phyloP scores from a whole-genome alignment of 2,888 invertebrate genomes.

The Eristalis pertinax region DNA sequence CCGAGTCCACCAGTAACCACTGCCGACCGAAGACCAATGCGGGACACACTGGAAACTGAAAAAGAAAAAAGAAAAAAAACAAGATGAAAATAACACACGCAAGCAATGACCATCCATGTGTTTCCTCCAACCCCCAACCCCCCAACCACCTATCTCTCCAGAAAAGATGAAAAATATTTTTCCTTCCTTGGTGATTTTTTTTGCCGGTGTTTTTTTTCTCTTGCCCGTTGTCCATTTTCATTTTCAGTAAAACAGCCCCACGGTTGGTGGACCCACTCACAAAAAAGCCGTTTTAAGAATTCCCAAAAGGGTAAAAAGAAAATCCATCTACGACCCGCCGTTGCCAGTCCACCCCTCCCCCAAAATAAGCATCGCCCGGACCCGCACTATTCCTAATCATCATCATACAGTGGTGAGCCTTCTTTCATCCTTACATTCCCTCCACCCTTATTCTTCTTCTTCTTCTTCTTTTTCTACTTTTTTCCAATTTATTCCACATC shows the following conservation, averaged over 20 bases:
- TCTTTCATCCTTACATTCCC: slow-evolving; percentile 67
- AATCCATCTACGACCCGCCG: slow-evolving; percentile 63
- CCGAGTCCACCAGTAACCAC: not conserved
- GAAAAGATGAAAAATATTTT: slow-evolving; percentile 71
- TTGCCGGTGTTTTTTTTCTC: slow-evolving; percentile 4
- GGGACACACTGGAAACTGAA: slow-evolving; percentile 44
- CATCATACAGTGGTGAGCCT: slow-evolving; percentile 72
- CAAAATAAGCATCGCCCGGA: slow-evolving; percentile 4
- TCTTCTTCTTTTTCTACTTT: slow-evolving; percentile 49
- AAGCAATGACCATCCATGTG: slow-evolving; percentile 54
- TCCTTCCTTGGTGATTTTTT: slow-evolving; percentile 54
- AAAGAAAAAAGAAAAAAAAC: slow-evolving; percentile 29
- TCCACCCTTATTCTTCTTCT: slow-evolving; percentile 3
- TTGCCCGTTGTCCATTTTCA: slow-evolving; percentile 65
- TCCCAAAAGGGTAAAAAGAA: slow-evolving; percentile 72
- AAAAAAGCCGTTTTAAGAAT: slow-evolving; percentile 69
- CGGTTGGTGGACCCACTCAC: slow-evolving; percentile 48
- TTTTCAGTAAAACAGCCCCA: slow-evolving; percentile 67
- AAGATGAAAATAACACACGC: slow-evolving; percentile 64
- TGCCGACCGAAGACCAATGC: slow-evolving; percentile 21
- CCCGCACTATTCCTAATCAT: slow-evolving; percentile 66
- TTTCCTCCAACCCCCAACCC: not conserved
- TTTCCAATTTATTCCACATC: slow-evolving; percentile 72
- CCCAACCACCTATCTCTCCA: slow-evolving; percentile 12
- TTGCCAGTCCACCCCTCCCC: slow-evolving; percentile 1